Evolutionary conservation across 2,113 vertebrate species (phyloP).

Genomic region (Chloroceryle aenea): DNA sequence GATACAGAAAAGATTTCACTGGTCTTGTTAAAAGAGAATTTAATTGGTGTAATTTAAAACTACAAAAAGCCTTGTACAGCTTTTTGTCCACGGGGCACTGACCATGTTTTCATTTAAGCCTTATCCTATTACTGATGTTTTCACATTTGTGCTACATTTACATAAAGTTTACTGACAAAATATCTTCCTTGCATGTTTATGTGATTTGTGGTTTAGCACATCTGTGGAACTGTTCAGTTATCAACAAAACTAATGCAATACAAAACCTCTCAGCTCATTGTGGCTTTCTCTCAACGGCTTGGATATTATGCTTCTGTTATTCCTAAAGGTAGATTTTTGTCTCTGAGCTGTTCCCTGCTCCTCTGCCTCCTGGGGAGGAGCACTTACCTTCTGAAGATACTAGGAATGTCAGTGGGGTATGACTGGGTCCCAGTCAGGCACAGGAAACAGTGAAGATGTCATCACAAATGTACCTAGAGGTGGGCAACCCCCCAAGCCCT

Average conservation of each 20-base stretch:
- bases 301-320: background rate
- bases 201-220: background rate
- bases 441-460: background rate
- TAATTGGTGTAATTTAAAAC: background rate
- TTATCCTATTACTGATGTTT: background rate
- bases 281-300: background rate
- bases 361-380: background rate
- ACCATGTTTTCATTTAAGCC: background rate
- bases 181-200: background rate
- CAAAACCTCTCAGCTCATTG: background rate
- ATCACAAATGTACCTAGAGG: rapidly evolving
- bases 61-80: rapidly evolving
- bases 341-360: background rate
- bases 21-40: background rate
- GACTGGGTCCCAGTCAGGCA: background rate
- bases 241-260: background rate
- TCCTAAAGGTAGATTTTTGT: background rate
- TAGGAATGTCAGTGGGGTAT: background rate
- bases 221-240: background rate
- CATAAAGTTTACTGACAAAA: background rate
- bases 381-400: background rate
- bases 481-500: background rate
- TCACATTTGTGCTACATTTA: background rate
- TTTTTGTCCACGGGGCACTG: background rate
- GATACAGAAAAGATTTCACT: background rate